Conservation (phyloP, 2,113 vertebrate genomes). For the Reinhardtius hippoglossoides region DNA sequence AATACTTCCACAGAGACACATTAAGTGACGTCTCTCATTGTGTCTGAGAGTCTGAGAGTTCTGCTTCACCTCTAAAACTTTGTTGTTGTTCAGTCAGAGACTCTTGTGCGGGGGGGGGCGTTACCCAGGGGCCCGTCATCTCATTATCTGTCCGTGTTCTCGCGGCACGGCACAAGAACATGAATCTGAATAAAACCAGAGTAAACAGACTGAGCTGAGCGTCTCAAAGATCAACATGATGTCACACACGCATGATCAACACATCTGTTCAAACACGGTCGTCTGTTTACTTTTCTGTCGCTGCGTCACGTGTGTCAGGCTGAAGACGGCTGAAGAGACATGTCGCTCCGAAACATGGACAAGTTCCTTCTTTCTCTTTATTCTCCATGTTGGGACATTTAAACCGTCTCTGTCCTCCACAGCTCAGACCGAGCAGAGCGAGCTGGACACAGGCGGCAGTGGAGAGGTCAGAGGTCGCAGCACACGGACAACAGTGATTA, state of each 20-base stretch:
- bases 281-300: neutral
- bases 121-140: too few species aligned
- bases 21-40: too few species aligned
- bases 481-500: neutral
- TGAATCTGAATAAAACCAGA: neutral
- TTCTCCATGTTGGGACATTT: neutral
- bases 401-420: neutral
- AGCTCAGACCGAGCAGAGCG: neutral
- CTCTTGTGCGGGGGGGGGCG: too few species aligned
- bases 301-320: too few species aligned
- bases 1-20: too few species aligned
- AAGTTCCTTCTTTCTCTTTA: neutral
- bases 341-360: too few species aligned
- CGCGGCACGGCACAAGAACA: too few species aligned
- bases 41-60: neutral
- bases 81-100: neutral
- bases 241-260: neutral
- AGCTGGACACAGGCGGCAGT: neutral
- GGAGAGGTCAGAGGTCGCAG: neutral
- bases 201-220: neutral
- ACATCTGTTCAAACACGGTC: too few species aligned
- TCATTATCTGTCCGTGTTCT: too few species aligned
- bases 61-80: too few species aligned
- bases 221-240: too few species aligned
- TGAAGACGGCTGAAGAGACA: too few species aligned